phyloP scores from a whole-genome alignment of 1,140 invertebrate species.

The Rhizoglyphus robini region DNA sequence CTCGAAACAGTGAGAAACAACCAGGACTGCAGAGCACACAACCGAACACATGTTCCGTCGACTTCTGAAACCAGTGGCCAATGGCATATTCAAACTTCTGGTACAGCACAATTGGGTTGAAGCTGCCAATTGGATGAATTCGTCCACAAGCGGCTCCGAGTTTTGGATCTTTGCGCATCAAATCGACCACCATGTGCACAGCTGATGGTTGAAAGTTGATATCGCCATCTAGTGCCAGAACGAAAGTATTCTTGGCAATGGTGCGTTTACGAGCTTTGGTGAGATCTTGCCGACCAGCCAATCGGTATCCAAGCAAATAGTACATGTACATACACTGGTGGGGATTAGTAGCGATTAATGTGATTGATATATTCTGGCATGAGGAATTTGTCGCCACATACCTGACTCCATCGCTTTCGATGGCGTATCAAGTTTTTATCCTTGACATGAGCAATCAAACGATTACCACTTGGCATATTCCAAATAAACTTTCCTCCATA shows the following conservation, averaged over 20 bases:
- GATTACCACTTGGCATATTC: constrained; percentile 91
- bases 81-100: constrained; percentile 98
- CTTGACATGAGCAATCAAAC: constrained; percentile 92
- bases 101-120: constrained; percentile 98
- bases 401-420: constrained; percentile 31
- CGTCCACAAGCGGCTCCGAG: too few species aligned
- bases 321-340: constrained; percentile 99
- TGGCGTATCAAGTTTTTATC: constrained; percentile 88
- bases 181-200: constrained; percentile 80
- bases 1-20: constrained; percentile 73
- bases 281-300: constrained; percentile 79
- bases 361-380: too few species aligned
- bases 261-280: constrained; percentile 82
- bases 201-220: constrained; percentile 95
- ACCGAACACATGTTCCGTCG: constrained; percentile 94
- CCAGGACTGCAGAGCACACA: constrained; percentile 96
- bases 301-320: constrained; percentile 80
- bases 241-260: constrained; percentile 88
- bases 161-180: constrained; percentile 98
- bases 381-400: too few species aligned
- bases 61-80: constrained; percentile 99
- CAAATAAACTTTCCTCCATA: constrained; percentile 88
- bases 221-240: constrained; percentile 95
- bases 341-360: too few species aligned
- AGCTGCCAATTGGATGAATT: constrained; percentile 94